Evolutionary conservation across 2,888 invertebrate species (phyloP).

Genomic region (Cantharis rufa): DNA sequence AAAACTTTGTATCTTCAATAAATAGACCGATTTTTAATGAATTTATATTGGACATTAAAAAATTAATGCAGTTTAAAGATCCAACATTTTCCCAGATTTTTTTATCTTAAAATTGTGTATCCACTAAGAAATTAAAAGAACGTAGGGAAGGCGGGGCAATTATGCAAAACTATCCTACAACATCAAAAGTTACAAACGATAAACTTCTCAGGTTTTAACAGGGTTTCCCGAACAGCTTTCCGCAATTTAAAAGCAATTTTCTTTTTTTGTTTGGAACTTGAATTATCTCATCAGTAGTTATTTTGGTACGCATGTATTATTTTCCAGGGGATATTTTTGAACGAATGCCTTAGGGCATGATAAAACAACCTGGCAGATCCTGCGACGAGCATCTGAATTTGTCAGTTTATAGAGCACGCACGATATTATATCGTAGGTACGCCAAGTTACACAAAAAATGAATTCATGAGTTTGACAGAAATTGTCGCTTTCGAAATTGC

Average conservation of each 20-base stretch:
- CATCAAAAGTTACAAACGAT: not conserved
- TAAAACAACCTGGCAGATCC: not conserved
- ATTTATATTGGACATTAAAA: not conserved
- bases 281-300: not conserved
- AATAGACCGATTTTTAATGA: not conserved
- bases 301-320: not conserved
- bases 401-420: too few relatives aligned
- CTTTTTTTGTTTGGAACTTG: not conserved
- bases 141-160: too few relatives aligned
- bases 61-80: not conserved
- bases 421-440: not conserved
- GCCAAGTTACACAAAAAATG: not conserved
- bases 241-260: not conserved
- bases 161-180: too few relatives aligned
- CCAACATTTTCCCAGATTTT: not conserved
- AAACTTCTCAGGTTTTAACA: not conserved
- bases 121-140: not conserved
- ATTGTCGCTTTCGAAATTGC: not conserved
- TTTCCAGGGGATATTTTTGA: not conserved
- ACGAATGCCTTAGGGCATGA: not conserved
- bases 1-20: not conserved
- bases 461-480: not conserved
- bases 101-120: not conserved
- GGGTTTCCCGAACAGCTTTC: not conserved
- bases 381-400: not conserved